These are phyloP conservation scores for Zaprionus nigranus DNA, from an alignment of 1,140 invertebrate genomes.

Conservation along the genomic window DNA sequence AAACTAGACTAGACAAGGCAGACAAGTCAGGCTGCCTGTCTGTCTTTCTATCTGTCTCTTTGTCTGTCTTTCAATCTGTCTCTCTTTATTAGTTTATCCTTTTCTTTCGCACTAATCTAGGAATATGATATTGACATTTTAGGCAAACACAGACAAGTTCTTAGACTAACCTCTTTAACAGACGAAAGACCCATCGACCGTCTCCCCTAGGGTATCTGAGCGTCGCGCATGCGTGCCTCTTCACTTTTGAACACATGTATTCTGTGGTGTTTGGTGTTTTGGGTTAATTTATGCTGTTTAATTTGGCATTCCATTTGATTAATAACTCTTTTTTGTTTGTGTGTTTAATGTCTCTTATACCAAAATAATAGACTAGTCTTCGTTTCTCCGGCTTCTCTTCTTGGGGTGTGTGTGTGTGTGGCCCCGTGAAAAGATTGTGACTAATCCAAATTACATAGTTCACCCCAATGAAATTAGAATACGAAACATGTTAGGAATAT, in stretches of 20 bases:
- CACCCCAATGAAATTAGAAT: constrained; percentile 5
- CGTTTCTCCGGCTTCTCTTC: constrained; percentile 6
- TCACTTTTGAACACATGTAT: constrained; percentile 46
- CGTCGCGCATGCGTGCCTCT: background rate
- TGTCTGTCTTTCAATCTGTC: too few relatives aligned
- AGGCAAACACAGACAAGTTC: too few relatives aligned
- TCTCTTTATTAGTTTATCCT: too few relatives aligned
- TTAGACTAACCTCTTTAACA: too few relatives aligned
- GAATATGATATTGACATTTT: too few relatives aligned
- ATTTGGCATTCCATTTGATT: constrained; percentile 71
- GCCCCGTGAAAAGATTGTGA: constrained; percentile 32
- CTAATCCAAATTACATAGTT: constrained; percentile 63
- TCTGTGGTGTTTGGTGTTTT: constrained; percentile 18
- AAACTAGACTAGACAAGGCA: too few relatives aligned
- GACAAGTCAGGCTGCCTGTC: too few relatives aligned
- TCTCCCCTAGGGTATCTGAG: background rate
- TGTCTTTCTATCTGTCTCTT: too few relatives aligned
- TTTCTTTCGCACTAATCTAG: too few relatives aligned
- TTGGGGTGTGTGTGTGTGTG: constrained; percentile 33
- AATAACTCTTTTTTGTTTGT: constrained; percentile 56
- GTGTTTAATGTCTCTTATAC: constrained; percentile 26
- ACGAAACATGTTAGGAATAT: background rate
- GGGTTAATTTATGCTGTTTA: constrained; percentile 70
- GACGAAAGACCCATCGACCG: too few relatives aligned
- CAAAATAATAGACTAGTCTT: constrained; percentile 5